A percentile compares a stretch with the other conserved stretches of the same genome.
Evolutionary conservation across 2,888 invertebrate species (phyloP).

Genomic region (Temnothorax rugatulus): DNA sequence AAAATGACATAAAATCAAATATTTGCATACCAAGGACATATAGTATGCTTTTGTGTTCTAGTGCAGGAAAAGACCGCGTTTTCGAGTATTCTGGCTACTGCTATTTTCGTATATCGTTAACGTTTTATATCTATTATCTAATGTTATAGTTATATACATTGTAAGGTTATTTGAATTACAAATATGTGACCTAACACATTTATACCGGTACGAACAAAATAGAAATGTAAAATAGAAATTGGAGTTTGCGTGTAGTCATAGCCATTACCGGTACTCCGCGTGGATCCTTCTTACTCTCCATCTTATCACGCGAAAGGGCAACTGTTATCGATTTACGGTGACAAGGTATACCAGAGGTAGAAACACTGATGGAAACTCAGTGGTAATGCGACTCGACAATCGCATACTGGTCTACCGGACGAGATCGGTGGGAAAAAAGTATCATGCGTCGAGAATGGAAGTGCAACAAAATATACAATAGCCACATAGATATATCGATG

Average conservation of each 20-base stretch:
- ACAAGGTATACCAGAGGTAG: conserved; percentile 14
- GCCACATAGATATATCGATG: conserved; percentile 31
- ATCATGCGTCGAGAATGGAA: not conserved
- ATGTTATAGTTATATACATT: not conserved
- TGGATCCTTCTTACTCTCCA: conserved; percentile 12
- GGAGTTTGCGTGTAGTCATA: not conserved
- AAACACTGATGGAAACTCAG: conserved; percentile 20
- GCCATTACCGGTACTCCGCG: not conserved
- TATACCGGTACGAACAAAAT: not conserved
- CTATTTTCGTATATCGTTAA: not conserved
- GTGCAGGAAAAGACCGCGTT: not conserved
- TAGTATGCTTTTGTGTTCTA: not conserved
- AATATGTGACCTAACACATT: not conserved
- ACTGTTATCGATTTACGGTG: conserved; percentile 42
- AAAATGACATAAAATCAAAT: conserved; percentile 6
- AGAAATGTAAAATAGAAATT: conserved; percentile 6
- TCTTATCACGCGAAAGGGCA: conserved; percentile 43
- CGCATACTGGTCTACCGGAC: not conserved
- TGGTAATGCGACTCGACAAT: conserved; percentile 25
- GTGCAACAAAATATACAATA: conserved; percentile 10
- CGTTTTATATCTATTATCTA: not conserved
- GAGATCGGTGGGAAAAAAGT: conserved; percentile 24
- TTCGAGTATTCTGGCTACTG: not conserved
- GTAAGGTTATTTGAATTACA: not conserved
- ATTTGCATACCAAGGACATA: not conserved